A percentile compares a stretch with the other conserved stretches of the same genome.
phyloP scores from a whole-genome alignment of 2,888 invertebrate genomes.

The Muscina levida region DNA sequence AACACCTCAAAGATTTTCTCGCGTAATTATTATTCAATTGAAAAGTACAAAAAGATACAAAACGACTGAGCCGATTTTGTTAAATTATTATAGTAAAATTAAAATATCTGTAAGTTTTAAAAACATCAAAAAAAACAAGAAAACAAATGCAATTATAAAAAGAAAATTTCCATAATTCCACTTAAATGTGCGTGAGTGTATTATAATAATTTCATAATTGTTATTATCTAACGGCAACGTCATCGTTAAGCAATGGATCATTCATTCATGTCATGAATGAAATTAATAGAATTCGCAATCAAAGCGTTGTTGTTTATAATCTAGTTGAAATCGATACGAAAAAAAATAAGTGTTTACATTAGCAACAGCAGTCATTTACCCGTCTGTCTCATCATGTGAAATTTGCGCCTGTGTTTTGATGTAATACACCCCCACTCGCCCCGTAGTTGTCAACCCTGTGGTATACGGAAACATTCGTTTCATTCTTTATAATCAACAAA shows the following conservation, averaged over 20 bases:
- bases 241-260: not conserved
- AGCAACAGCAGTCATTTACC: not conserved
- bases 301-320: not conserved
- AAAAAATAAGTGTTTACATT: not conserved
- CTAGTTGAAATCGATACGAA: not conserved
- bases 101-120: constrained; percentile 9
- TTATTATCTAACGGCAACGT: constrained; percentile 42
- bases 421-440: not conserved
- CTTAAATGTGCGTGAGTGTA: not conserved
- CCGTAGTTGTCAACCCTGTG: not conserved
- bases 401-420: not conserved
- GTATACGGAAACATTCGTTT: constrained; percentile 1
- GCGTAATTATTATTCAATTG: constrained; percentile 1
- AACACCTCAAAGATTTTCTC: not conserved
- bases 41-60: constrained; percentile 29
- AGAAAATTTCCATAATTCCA: not conserved
- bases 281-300: constrained; percentile 19
- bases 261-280: constrained; percentile 1
- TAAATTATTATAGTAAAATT: constrained; percentile 19
- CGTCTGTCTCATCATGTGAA: too few species aligned
- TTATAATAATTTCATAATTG: constrained; percentile 37
- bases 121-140: too few species aligned
- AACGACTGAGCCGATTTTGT: too few species aligned
- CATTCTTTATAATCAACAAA: constrained; percentile 16
- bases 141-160: constrained; percentile 43